Percentiles rank a stretch among this genome's conserved stretches.
phyloP scores from a whole-genome alignment of 2,888 invertebrate genomes.

The Anagyrus pseudococci region DNA sequence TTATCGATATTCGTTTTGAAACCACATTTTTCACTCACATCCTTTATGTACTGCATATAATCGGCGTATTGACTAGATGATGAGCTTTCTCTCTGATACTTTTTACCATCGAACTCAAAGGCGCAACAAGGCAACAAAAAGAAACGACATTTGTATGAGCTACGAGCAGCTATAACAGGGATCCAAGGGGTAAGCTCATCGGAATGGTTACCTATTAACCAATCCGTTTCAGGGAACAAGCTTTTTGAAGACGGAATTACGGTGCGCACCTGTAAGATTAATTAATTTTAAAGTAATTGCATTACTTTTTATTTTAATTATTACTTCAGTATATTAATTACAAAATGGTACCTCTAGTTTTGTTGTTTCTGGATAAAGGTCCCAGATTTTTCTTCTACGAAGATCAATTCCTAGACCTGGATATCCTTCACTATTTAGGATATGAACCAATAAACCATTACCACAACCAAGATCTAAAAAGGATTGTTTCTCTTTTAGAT shows the following conservation, averaged over 20 bases:
- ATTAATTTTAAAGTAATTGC: conserved; percentile 1
- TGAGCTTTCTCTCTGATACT: conserved; percentile 78
- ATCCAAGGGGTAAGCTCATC: conserved; percentile 99
- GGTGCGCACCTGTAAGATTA: conserved; percentile 67
- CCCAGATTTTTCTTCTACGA: conserved; percentile 87
- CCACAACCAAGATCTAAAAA: conserved; percentile 98
- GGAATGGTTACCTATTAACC: conserved; percentile 98
- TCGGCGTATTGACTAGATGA: conserved; percentile 79
- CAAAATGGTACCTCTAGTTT: conserved; percentile 68
- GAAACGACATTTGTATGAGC: conserved; percentile 77
- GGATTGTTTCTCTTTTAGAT: conserved; percentile 61
- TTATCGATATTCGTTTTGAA: conserved; percentile 80
- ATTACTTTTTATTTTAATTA: conserved; percentile 12
- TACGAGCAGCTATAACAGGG: conserved; percentile 85
- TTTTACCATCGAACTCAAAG: conserved; percentile 86
- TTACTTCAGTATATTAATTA: neutral
- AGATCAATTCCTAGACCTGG: conserved; percentile 85
- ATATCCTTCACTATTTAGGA: conserved; percentile 85
- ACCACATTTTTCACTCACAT: conserved; percentile 73
- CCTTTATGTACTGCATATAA: conserved; percentile 72
- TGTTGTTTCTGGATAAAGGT: conserved; percentile 72
- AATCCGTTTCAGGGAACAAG: conserved; percentile 78
- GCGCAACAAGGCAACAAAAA: conserved; percentile 96
- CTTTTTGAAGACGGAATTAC: conserved; percentile 74
- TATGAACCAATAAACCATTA: conserved; percentile 91